Evolutionary conservation across 2,113 vertebrate species (phyloP), one percentile per base, ranked within the genome.

Genomic region (Acanthisitta chloris): DNA sequence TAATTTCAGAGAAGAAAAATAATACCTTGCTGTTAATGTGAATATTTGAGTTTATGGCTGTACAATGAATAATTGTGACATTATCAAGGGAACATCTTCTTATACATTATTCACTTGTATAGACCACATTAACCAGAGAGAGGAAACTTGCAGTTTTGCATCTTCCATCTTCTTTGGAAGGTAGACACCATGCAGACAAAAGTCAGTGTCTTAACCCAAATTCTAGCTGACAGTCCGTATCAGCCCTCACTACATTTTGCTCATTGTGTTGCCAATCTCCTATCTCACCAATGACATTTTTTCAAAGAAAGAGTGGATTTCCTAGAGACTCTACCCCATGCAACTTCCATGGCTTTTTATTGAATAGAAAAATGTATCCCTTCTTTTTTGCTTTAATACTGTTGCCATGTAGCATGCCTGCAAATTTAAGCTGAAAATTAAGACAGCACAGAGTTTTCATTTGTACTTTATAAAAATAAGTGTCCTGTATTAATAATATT

Each of bases 241-340:
- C 99, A 99, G 98, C 99, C 99, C 96, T 98, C 99, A 99, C 99
- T 99, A 99, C 99, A 99, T 99, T 99, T 97, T 98, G 93, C 97
- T 98, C 99, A 99, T 99, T 99, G 99, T 99, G 99, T 98, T 99
- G 99, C 99, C 99, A 99, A 99, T 99, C 99, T 99, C 98, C 98
- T 99, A 99, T 99, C 99, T 99, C 98, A 98, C 98, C 99, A 98
- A 98, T 99, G 99, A 99, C 99, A 99, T 99, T 99, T 99, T 99
- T 99, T 99, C 98, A 99, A 99, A 99, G 99, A 99, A 98, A 99
- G 99, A 99, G 98, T 99, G 98, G 98, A 99, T 99, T 99, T 99
- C 99, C 99, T 99, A 99, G 99, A 99, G 99, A 99, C 99, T 99
- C 98, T 98, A 98, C 98, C 98, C 98, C 98, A 98, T 99, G 98